Evolutionary conservation across 2,113 vertebrate species (phyloP).

Genomic region (Chroicocephalus ridibundus): DNA sequence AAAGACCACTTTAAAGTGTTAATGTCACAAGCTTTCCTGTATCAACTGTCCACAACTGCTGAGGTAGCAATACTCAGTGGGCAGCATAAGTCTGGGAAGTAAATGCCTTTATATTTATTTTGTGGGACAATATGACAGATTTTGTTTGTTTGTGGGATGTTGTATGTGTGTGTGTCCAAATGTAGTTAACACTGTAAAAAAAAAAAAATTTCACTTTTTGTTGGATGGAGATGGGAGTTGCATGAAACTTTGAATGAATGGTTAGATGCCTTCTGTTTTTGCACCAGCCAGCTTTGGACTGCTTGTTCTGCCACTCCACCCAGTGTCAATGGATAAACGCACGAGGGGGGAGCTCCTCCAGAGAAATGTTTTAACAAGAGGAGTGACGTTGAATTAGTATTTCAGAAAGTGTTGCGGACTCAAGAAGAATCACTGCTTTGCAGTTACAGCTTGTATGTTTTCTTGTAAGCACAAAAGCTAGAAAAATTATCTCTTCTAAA

Average conservation of each 20-base stretch:
- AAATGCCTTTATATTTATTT: background rate
- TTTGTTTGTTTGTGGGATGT: background rate
- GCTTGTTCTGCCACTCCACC: background rate
- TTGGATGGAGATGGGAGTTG: background rate
- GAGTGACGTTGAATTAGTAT: background rate
- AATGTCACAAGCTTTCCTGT: background rate
- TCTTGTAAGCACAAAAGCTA: background rate
- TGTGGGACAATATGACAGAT: background rate
- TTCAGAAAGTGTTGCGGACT: background rate
- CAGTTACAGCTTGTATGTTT: background rate
- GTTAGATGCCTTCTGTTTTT: background rate
- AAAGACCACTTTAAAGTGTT: background rate
- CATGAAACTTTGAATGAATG: background rate
- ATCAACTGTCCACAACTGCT: background rate
- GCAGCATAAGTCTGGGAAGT: background rate
- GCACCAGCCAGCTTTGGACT: background rate
- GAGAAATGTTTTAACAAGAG: background rate
- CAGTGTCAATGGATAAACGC: background rate
- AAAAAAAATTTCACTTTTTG: background rate
- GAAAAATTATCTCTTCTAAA: background rate
- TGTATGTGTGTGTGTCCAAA: background rate
- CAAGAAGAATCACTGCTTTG: background rate
- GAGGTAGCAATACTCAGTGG: background rate
- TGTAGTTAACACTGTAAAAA: background rate
- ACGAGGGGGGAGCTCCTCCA: background rate